Evolutionary conservation across 2,113 vertebrate species (phyloP), one percentile per base, ranked within the genome.

Genomic region (Ammodramus savannarum): DNA sequence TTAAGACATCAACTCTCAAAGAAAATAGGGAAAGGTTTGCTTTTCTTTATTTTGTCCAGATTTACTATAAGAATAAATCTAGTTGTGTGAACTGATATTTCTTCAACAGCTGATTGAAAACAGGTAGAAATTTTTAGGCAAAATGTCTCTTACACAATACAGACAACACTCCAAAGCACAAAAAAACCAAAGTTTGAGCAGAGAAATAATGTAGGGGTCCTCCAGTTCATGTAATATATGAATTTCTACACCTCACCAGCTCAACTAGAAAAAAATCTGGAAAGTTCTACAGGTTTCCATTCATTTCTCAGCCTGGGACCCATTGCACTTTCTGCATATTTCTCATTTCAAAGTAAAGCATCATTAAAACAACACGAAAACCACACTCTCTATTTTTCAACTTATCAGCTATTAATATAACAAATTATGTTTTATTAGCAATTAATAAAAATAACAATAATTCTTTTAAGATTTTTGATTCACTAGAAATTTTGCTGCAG

Each of bases 21-120:
- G 25, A 69, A 88, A 74, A 83, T 10, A 2, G 4, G 2, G 5
- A 65, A 3, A 65, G 1, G 2, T 32, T 26, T 58, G 1, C 2
- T 83, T 68, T 31, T 49, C 7, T 82, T 48, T 48, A 23, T 38
- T 65, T 63, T 39, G 4, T 67, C 4, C 29, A 65, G 2, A 59
- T 79, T 82, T 63, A 65, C 17, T 54, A 1, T 8, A 72, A 49
- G 7, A 74, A 44, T 25, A 44, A 61, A 63, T 59, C 3, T 67
- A 22, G 52, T 80, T 43, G 5, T 9, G 11, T 27, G 22, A 77
- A 57, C 10, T 39, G 12, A 1, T 65, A 55, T 55, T 78, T 91
- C 27, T 87, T 74, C n/a, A 66, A 4, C 3, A 71, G 85, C 31
- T 63, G 69, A 54, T 9, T 87, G 20, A 82, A 78, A 82, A 38